These are phyloP conservation scores for Myxocyprinus asiaticus DNA, from an alignment of 2,113 vertebrate genomes.

Conservation along the genomic window DNA sequence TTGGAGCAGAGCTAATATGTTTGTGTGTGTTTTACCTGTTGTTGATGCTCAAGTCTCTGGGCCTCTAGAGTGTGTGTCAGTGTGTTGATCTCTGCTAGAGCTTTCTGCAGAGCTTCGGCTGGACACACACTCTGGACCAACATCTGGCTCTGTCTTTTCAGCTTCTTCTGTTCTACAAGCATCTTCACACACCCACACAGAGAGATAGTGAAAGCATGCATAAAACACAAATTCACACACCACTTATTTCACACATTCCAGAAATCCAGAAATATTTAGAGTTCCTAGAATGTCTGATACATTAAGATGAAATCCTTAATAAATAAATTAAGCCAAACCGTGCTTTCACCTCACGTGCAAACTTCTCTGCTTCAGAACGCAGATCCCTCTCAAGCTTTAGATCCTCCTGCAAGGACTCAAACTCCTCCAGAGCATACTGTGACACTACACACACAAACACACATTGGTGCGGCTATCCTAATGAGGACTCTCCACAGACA, in stretches of 20 bases:
- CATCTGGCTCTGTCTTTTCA: constrained; percentile 91
- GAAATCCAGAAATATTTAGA: too few relatives aligned
- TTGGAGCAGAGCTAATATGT: too few relatives aligned
- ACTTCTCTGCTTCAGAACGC: constrained; percentile 85
- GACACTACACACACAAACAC: constrained; percentile 77
- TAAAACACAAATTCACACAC: not conserved
- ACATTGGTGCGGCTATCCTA: too few relatives aligned
- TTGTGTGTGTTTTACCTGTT: constrained; percentile 76
- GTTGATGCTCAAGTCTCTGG: constrained; percentile 81
- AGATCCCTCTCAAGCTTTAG: constrained; percentile 86
- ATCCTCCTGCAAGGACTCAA: constrained; percentile 81
- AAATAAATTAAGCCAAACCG: too few relatives aligned
- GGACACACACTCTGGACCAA: constrained; percentile 81
- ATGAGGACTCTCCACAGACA: too few relatives aligned
- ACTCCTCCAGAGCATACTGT: constrained; percentile 87
- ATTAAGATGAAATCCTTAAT: too few relatives aligned
- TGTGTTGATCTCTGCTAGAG: constrained; percentile 82
- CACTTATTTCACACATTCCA: too few relatives aligned
- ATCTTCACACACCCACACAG: constrained; percentile 72
- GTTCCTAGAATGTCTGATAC: too few relatives aligned
- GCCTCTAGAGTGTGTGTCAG: constrained; percentile 83
- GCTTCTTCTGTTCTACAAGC: constrained; percentile 89
- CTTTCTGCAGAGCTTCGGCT: constrained; percentile 81
- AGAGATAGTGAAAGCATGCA: not conserved
- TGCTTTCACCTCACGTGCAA: constrained; percentile 81